Base-by-base conservation (phyloP, 2,888 invertebrate species). In the Stramonita haemastoma region DNA sequence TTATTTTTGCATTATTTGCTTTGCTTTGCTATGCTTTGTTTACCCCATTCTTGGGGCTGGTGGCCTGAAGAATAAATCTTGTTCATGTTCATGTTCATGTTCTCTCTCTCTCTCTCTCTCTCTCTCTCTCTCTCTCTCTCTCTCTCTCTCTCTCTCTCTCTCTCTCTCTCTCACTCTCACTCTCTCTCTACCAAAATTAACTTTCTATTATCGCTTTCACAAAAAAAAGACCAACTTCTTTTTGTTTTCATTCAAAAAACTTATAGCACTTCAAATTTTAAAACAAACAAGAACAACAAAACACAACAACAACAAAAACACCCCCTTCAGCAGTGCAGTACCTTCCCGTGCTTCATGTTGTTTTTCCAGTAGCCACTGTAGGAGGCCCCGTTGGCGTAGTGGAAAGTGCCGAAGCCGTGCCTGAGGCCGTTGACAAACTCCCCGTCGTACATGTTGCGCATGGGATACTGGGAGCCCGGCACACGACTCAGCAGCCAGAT, bases 261-360 rank as follows among this genome's bases (percentile, higher is more conserved):
- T 46, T 46, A 46, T 46, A 8, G 46, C 46, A 46, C 2, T 46
- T 46, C 46, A 46, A 46, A 46, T 46, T 46, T 60, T 66, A 66
- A 66, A 66, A 66, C 2, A 66, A 46, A 46, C 46, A 46, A 46
- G 8, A 46, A n/a, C 70, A 46, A 81, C 13, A 36, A 46, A 46
- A 81, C 0, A 29, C 17, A 4, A n/a, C 19, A 46, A n/a, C 70
- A 46, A 81, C 13, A 36, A 46, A 46, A 81, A 29, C 17, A 4
- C 19, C 60, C 19, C 13, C 46, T 22, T 22, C 22, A 15, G n/a
- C n/a, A n/a, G n/a, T n/a, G n/a, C n/a, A n/a, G 6, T 90, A 96
- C 96, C 94, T 95, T 94, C 87, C 96, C 96, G 93, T 95, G 95
- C 90, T 96, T 96, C 94, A 95, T 94, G 91, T 96, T 95, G 90